Evolutionary conservation across 2,113 vertebrate genomes (phyloP).

Genomic region (Poecilia latipinna): DNA sequence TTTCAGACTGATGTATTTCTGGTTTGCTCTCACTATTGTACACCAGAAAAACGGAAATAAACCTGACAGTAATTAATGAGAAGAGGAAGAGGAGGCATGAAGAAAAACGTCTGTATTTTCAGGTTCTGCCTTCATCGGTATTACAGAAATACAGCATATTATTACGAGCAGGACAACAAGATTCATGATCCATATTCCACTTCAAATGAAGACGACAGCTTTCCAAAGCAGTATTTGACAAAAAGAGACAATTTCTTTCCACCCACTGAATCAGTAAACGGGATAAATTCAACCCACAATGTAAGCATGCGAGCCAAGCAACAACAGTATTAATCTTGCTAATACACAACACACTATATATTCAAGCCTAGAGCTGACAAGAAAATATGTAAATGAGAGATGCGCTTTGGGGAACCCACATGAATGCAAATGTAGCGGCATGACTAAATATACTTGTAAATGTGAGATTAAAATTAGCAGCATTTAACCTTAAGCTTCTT

Average conservation of each 20-base stretch:
- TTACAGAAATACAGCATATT: not conserved
- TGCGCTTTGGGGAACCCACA: not conserved
- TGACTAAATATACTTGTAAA: not conserved
- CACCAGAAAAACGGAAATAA: not conserved
- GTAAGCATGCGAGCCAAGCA: not conserved
- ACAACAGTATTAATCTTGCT: not conserved
- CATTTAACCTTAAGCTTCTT: not conserved
- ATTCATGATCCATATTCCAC: not conserved
- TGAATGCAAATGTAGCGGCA: not conserved
- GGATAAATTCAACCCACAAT: not conserved
- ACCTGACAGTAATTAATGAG: not conserved
- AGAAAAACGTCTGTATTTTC: not conserved
- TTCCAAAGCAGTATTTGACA: not conserved
- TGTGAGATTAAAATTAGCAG: not conserved
- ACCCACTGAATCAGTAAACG: not conserved
- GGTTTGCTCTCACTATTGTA: conserved; percentile 13
- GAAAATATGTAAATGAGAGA: not conserved
- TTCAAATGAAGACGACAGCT: not conserved
- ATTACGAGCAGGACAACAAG: not conserved
- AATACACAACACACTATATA: not conserved
- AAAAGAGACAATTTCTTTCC: not conserved
- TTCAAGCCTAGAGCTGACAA: not conserved
- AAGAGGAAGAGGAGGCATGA: not conserved
- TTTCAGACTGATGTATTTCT: conserved; percentile 21
- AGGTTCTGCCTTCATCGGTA: not conserved